Conservation (phyloP, 2,113 vertebrate genomes). For the Heptranchias perlo region DNA sequence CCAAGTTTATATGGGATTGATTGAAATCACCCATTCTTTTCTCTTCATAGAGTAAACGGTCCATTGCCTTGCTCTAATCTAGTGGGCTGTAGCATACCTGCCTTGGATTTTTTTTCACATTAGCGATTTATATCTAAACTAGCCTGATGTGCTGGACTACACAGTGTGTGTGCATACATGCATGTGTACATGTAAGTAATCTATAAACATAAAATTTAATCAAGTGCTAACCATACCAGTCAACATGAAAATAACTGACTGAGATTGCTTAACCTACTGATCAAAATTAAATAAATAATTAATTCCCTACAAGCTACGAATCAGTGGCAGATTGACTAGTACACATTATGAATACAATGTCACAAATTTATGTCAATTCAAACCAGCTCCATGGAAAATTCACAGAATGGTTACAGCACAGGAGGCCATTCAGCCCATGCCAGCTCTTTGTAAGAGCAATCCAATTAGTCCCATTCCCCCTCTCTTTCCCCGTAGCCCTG, state of each 20-base stretch:
- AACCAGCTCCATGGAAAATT: neutral
- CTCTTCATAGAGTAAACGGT: neutral
- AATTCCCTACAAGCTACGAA: neutral
- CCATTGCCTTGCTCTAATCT: neutral
- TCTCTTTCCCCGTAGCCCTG: too few species aligned
- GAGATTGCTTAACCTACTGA: neutral
- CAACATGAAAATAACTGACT: neutral
- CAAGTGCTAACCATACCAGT: neutral
- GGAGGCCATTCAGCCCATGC: too few species aligned
- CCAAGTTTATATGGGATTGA: neutral
- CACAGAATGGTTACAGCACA: too few species aligned
- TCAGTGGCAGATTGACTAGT: neutral
- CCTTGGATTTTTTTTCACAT: too few species aligned
- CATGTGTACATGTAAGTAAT: neutral
- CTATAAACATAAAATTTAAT: neutral
- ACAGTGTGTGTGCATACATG: neutral
- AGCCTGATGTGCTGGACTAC: neutral
- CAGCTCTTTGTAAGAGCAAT: too few species aligned
- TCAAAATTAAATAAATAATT: neutral
- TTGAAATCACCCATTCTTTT: neutral
- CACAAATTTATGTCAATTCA: neutral
- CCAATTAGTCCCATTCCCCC: too few species aligned
- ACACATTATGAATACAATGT: neutral
- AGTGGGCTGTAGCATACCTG: neutral
- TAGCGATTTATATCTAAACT: neutral